Evolutionary conservation across 2,888 invertebrate species (phyloP), one percentile per base, ranked within the genome.

Genomic region (Cenopis cana): DNA sequence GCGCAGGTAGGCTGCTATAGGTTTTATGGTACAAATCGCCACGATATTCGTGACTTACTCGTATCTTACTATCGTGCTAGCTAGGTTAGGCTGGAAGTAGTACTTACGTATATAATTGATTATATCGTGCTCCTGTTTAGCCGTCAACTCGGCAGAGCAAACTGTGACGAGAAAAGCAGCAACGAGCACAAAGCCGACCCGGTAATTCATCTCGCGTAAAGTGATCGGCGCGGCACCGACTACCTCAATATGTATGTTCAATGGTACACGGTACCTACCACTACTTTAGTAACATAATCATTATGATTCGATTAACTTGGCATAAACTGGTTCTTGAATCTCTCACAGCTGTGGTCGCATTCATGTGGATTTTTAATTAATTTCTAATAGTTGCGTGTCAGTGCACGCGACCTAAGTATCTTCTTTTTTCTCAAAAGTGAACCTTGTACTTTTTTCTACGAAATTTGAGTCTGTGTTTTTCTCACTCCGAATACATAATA

Each of bases 91-190:
- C 41, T 14, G 41, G 6, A 5, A 41, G 41, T 4, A 60, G 0
- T 46, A 68, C 74, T 74, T 66, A 74, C 74, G 29, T 18, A 74
- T 70, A 33, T 60, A 70, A 17, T 73, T 70, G 36, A 73, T 62
- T 14, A 66, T 50, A 8, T 74, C 73, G 17, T 65, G 60, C 20
- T 74, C 73, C 38, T 74, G 74, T 49, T 73, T 70, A 2, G 68
- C 55, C 52, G 70, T 17, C 49, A 71, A 55, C 17, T 60, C 60
- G 24, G 66, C 66, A 14, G 41, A 24, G 54, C 59, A 60, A 18
- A 29, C n/a, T 50, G 11, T 3, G n/a, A 49, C 11, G 5, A 49
- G 24, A 10, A 49, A 18, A 49, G 38, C 33, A 49, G 38, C 33
- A 33, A 14, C 20, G 11, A 55, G 14, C 55, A 61, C 14, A 9